Evolutionary conservation across 1,140 invertebrate genomes (phyloP), one percentile per base, ranked within the genome.

Genomic region (Stenopsyche tienmushanensis): DNA sequence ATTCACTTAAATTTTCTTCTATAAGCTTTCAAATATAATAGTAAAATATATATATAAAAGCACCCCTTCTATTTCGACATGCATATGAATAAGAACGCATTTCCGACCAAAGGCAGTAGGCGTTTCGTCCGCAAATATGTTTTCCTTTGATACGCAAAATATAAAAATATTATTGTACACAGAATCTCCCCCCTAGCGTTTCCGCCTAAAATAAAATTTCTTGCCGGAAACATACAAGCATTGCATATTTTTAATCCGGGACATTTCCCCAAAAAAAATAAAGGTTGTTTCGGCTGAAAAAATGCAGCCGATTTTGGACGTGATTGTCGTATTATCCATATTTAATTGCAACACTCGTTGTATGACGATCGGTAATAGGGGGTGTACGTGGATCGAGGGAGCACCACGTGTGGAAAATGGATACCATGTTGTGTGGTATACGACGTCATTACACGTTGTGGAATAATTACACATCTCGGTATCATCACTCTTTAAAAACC

Each of bases 101-200:
- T 54, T 25, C 52, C 52, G 10, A 54, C 20, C 52, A 20, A 54
- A 25, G 52, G 52, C 24, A 20, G 52, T 42, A 42, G 41, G 41
- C 41, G 21, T 25, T 62, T 44, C 24, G 23, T 29, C 66, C 47
- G 49, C 57, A 62, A 68, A 68, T 65, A 62, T 68, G 57, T 45
- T 68, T 68, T 39, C 62, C 66, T 68, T 68, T 68, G 66, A 68
- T 64, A 55, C 20, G 41, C 29, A 42, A 62, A 60, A 68, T 64
- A 68, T 68, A 65, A 68, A 68, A 68, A 68, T 64, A 65, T 68
- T 68, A 60, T 68, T 64, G 62, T 55, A 55, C 53, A 64, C 66
- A 60, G 18, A 26, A n/a, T 50, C 47, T 7, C 47, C 39, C 26
- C n/a, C 3, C 24, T 47, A 34, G 26, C 8, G 47, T 18, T 49